Evolutionary conservation across 2,888 invertebrate species (phyloP), one percentile per base, ranked within the genome.

Genomic region (Timandra comae): DNA sequence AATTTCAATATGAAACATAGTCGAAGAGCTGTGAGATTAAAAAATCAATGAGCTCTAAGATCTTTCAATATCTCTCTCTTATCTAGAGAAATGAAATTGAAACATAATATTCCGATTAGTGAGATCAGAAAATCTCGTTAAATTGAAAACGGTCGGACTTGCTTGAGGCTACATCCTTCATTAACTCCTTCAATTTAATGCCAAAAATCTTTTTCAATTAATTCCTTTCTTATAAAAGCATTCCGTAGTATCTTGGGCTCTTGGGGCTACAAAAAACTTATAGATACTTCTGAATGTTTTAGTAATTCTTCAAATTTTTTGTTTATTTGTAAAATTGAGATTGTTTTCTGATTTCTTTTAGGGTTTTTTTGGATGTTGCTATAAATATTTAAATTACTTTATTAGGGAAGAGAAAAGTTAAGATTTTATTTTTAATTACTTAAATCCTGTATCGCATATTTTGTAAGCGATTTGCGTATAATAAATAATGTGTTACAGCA

Each of bases 21-120:
- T 29, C 28, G 29, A 9, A 20, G 12, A 30, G 11, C 33, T 10
- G 25, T 23, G 12, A 30, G 22, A 41, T 33, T 30, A 30, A 41
- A 34, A 27, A 42, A 41, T 30, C 38, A 23, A 47, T 43, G 49
- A 45, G 50, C 41, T 40, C 36, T 36, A 36, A 35, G 35, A 32
- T 34, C n/a, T n/a, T n/a, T n/a, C 37, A 38, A 39, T 44, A 39
- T 20, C 38, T 48, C 49, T 43, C 39, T 43, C 38, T 59, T 57
- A 52, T 59, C 53, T 59, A 39, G 54, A 39, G 54, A 45, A 63
- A 52, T 49, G 54, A 50, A 56, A 70, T 68, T 63, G 56, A 62
- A 72, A 78, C 76, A 77, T 68, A 71, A 77, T 72, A 74, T 78
- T 76, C 57, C 75, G 73, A 79, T 82, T 81, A 80, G 64, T 41